Conservation (phyloP, 2,888 invertebrate species). For the Sesia bembeciformis region DNA sequence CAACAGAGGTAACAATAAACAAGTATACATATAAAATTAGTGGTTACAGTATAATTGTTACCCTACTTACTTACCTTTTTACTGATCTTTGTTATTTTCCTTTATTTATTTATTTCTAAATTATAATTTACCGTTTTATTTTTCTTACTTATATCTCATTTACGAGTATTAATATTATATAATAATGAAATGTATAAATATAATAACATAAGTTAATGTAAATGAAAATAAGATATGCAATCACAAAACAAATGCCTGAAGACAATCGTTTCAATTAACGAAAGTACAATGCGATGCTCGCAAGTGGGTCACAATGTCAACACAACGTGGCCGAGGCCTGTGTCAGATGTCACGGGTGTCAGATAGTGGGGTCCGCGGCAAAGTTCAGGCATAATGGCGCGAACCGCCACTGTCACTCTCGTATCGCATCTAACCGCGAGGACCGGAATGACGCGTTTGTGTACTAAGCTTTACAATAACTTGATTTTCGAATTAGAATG, state of each 20-base stretch:
- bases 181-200: neutral
- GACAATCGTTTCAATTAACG: no score
- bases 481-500: neutral
- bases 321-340: conserved; percentile 23
- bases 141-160: no score
- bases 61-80: no score
- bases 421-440: neutral
- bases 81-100: no score
- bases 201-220: neutral
- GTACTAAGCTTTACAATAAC: conserved; percentile 11
- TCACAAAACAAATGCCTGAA: neutral
- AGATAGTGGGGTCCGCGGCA: conserved; percentile 27
- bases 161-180: no score
- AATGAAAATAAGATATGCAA: neutral
- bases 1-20: no score
- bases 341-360: conserved; percentile 19
- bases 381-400: conserved; percentile 35
- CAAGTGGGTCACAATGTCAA: conserved; percentile 54
- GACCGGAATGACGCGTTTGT: conserved; percentile 5
- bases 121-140: no score
- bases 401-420: conserved; percentile 5
- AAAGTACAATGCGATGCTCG: conserved; percentile 29
- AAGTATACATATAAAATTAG: no score
- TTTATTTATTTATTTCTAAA: no score
- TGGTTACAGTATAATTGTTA: no score